Percentiles rank a stretch among this genome's conserved stretches.
phyloP scores from a whole-genome alignment of 2,113 vertebrate species.

The Delphinus delphis region DNA sequence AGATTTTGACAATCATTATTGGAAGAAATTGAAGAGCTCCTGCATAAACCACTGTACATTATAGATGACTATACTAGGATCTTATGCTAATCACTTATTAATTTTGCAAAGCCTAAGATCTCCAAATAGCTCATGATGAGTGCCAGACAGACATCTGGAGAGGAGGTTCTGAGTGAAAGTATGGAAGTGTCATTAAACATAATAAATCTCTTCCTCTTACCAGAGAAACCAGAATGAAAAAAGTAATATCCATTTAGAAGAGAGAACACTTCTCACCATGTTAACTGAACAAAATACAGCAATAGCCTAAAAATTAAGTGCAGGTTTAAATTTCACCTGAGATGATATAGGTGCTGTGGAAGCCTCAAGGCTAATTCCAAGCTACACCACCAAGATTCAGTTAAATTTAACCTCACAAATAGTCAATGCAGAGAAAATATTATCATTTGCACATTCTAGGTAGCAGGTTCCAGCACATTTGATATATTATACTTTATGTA shows the following conservation, averaged over 20 bases:
- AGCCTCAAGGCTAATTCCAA: neutral
- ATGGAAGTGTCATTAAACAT: slow-evolving; percentile 39
- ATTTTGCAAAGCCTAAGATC: slow-evolving; percentile 64
- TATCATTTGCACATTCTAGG: neutral
- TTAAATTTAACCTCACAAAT: slow-evolving; percentile 3
- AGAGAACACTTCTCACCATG: neutral
- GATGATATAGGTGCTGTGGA: neutral
- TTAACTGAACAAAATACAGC: slow-evolving; percentile 32
- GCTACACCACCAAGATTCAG: neutral
- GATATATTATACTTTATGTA: neutral
- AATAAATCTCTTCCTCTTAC: slow-evolving; percentile 45
- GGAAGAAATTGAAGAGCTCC: slow-evolving; percentile 53
- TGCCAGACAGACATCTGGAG: slow-evolving; percentile 56
- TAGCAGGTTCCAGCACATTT: slow-evolving; percentile 6
- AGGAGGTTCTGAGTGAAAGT: slow-evolving; percentile 38
- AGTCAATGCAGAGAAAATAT: slow-evolving; percentile 14
- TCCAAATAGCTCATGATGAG: slow-evolving; percentile 34
- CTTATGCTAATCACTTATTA: slow-evolving; percentile 61
- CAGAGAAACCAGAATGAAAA: slow-evolving; percentile 43
- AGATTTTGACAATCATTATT: slow-evolving; percentile 71
- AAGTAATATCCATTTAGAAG: neutral
- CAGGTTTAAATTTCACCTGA: slow-evolving; percentile 17
- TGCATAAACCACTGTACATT: slow-evolving; percentile 51
- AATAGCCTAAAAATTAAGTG: neutral
- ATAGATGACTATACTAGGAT: slow-evolving; percentile 41